Evolutionary conservation across 2,888 invertebrate species (phyloP), one percentile per base, ranked within the genome.

Genomic region (Enchytraeus crypticus): DNA sequence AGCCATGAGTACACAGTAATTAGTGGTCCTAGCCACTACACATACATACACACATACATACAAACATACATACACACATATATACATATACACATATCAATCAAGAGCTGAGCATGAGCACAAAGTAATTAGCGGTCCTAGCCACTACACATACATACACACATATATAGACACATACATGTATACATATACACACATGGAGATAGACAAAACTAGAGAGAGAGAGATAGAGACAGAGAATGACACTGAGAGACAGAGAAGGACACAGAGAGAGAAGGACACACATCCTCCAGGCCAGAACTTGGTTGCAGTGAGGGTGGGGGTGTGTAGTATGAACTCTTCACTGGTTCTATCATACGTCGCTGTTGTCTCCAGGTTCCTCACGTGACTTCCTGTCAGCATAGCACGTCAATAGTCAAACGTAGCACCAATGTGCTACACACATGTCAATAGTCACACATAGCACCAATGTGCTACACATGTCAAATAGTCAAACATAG

Each of bases 221-320:
- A n/a, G n/a, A n/a, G n/a, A n/a, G n/a, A n/a, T n/a, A n/a, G n/a
- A n/a, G n/a, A n/a, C n/a, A n/a, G n/a, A n/a, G n/a, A n/a, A n/a
- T n/a, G n/a, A n/a, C n/a, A n/a, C n/a, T n/a, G n/a, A n/a, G n/a
- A n/a, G n/a, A n/a, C n/a, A n/a, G n/a, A n/a, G n/a, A n/a, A n/a
- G n/a, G n/a, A n/a, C n/a, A n/a, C n/a, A n/a, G n/a, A n/a, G n/a
- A n/a, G n/a, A 38, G 8, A 8, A 18, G 11, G 2, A 60, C 89
- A 85, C 81, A 92, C 92, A 83, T 75, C 89, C 89, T 26, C 93
- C 95, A 27, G 93, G 92, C 95, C 93, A 95, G 92, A 92, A 95
- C 80, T 96, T 96, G 76, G 88, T 90, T 0, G 95, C 85, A 0
- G 90, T 89, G 14, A 92, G 79, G 0, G 88, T 88, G 0, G 95